Conservation (phyloP, 2,113 vertebrate species). For the Pachycephala philippinensis region DNA sequence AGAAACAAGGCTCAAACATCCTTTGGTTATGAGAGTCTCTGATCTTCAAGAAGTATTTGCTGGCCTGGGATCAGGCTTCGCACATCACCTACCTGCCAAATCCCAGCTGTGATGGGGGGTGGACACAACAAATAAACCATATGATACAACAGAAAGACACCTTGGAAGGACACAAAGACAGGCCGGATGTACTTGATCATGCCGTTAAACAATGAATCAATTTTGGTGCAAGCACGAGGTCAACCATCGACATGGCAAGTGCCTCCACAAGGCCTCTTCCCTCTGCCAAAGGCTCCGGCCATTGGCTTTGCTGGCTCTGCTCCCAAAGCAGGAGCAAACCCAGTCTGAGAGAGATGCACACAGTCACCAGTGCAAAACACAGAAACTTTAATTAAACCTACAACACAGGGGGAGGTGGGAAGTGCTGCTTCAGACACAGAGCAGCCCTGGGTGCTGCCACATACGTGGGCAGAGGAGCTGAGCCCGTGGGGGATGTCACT, state of each 20-base stretch:
- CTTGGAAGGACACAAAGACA: neutral
- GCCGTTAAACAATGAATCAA: neutral
- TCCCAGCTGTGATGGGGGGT: neutral
- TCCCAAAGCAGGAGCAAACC: neutral
- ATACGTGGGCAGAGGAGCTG: neutral
- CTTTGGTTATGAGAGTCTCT: neutral
- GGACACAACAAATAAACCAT: neutral
- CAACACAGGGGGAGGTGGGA: neutral
- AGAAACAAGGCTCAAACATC: neutral
- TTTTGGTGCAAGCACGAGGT: neutral
- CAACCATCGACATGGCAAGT: fast-evolving
- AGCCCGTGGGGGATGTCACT: fast-evolving
- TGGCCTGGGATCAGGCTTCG: neutral
- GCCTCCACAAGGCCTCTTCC: neutral
- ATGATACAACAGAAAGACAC: neutral
- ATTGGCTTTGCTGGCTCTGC: neutral
- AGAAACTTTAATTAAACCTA: constrained; percentile 38
- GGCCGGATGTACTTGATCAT: neutral
- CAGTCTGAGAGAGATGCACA: neutral
- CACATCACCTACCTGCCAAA: neutral
- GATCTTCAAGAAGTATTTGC: neutral
- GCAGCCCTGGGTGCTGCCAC: neutral
- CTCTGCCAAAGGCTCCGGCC: neutral
- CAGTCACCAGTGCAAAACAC: constrained; percentile 31
- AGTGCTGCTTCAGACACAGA: fast-evolving